Percentiles rank a stretch among this genome's conserved stretches.
These are phyloP conservation scores for Melanerpes formicivorus DNA, from an alignment of 2,113 vertebrate species.

Conservation along the genomic window DNA sequence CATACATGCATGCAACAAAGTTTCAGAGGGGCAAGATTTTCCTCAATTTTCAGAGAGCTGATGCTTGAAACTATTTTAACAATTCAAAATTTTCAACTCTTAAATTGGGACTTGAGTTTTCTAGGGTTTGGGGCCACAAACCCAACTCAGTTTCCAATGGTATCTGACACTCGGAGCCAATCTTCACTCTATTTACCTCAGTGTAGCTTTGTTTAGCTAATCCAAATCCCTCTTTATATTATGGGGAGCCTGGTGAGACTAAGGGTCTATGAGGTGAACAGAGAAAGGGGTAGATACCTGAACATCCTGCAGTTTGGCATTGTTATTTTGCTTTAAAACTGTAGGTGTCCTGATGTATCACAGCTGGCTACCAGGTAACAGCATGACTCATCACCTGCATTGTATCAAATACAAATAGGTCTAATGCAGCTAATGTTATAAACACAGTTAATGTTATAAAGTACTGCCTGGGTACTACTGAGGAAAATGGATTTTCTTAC, in stretches of 20 bases:
- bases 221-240: neutral
- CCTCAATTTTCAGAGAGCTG: neutral
- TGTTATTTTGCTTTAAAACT: neutral
- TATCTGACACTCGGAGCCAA: neutral
- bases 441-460: neutral
- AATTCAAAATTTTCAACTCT: neutral
- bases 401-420: neutral
- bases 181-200: neutral
- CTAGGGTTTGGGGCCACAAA: neutral
- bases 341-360: rapidly evolving
- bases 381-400: neutral
- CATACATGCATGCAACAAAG: rapidly evolving
- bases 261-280: neutral
- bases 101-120: neutral
- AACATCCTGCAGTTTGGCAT: neutral
- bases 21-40: neutral
- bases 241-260: neutral
- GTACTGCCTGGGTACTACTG: neutral
- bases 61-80: neutral
- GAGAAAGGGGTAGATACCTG: rapidly evolving
- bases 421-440: neutral
- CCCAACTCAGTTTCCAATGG: neutral
- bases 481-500: neutral
- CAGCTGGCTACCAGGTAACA: neutral
- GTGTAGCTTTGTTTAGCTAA: neutral